A percentile compares a stretch with the other conserved stretches of the same genome.
Evolutionary conservation across 53 echinoderm and acorn worm genomes (phyloP).

Genomic region (Arbacia lixula): DNA sequence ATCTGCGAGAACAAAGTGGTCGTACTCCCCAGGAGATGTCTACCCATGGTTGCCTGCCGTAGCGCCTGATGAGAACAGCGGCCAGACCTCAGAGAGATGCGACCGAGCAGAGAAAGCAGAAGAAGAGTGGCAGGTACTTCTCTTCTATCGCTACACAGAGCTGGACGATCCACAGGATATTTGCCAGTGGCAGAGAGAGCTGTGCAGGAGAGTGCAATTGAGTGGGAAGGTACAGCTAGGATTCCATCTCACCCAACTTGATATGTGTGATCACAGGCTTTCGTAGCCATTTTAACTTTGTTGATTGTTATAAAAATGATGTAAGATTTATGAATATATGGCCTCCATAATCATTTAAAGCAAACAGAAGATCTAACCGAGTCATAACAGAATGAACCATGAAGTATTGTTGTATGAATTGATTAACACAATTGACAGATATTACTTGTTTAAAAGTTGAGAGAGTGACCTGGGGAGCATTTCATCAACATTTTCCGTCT

Average conservation of each 20-base stretch:
- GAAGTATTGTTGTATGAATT: no score
- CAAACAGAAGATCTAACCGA: no score
- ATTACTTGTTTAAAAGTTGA: no score
- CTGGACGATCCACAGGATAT: constrained; percentile 64
- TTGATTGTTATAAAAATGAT: no score
- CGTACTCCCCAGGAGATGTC: background rate
- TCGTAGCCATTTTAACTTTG: no score
- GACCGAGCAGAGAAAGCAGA: background rate
- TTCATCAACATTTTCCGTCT: no score
- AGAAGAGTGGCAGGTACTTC: constrained; percentile 63
- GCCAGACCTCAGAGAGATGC: background rate
- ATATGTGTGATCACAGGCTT: background rate
- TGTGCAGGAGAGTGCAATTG: constrained; percentile 74
- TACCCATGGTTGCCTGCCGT: constrained; percentile 70
- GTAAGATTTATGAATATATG: no score
- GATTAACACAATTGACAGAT: no score
- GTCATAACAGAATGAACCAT: no score
- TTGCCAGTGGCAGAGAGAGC: constrained; percentile 74
- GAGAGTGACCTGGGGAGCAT: no score
- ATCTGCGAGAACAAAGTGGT: background rate
- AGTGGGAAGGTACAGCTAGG: constrained; percentile 72
- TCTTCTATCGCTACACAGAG: constrained; percentile 72
- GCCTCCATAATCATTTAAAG: no score
- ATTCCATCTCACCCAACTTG: background rate
- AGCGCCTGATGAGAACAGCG: background rate